Evolutionary conservation across 2,113 vertebrate genomes (phyloP).

Genomic region (Scalopus aquaticus): DNA sequence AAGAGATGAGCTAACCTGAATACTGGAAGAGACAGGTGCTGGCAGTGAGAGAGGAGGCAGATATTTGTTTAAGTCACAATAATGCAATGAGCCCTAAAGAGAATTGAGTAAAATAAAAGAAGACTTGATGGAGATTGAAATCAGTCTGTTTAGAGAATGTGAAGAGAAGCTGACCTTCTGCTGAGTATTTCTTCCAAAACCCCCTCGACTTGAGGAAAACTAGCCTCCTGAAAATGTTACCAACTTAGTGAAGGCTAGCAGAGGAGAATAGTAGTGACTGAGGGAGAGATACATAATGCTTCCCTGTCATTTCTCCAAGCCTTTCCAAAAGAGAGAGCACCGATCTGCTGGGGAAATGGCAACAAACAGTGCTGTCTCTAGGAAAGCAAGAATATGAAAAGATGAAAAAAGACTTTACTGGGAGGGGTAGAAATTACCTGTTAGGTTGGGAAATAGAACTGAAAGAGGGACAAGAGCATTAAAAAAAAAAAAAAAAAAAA

Average conservation of each 20-base stretch:
- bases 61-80: not conserved
- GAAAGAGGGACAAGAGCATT: not conserved
- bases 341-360: not conserved
- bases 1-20: not conserved
- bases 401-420: not conserved
- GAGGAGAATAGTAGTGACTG: not conserved
- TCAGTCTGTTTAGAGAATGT: not conserved
- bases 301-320: not conserved
- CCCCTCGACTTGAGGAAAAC: not conserved
- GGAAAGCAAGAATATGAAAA: not conserved
- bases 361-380: not conserved
- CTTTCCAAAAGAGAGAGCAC: not conserved
- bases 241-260: not conserved
- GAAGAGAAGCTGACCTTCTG: not conserved
- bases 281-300: not conserved
- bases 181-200: not conserved
- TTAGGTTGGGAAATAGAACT: not conserved
- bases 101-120: not conserved
- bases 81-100: not conserved
- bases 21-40: not conserved
- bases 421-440: not conserved
- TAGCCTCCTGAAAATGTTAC: not conserved
- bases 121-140: too few relatives aligned
- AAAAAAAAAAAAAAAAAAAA: too few relatives aligned
- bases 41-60: not conserved